Evolutionary conservation across 2,888 invertebrate species (phyloP), one percentile per base, ranked within the genome.

Genomic region (Epistrophe grossulariae): DNA sequence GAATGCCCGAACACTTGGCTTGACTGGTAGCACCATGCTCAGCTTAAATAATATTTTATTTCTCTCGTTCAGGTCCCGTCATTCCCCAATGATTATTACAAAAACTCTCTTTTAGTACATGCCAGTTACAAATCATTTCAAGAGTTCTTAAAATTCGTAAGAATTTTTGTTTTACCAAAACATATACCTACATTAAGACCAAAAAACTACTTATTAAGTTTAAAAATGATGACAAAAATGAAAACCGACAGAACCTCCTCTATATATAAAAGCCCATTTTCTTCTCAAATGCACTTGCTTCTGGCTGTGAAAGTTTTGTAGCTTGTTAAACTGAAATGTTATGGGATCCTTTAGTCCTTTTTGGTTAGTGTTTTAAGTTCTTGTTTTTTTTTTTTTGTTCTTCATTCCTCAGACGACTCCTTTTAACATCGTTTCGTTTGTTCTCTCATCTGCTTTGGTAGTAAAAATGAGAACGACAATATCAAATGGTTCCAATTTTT

Each of bases 221-320:
- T 48, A 70, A 24, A 28, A 55, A 55, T 28, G 15, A 55, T 19
- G 2, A 64, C 62, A 74, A 43, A 77, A 81, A 73, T 70, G 64
- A 74, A 79, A 71, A 48, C 43, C 35, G 43, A 50, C 31, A 45
- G 52, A 83, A 76, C 52, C 70, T 52, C 70, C 15, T 11, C 43
- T 13, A 11, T 40, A 64, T 66, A n/a, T n/a, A n/a, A 52, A 64
- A 79, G 48, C 50, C 71, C 73, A 82, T 87, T 87, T 87, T 87
- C 85, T 78, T 43, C 74, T 76, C 82, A 82, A 82, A 82, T 82
- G 82, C 85, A 87, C 79, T 82, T 48, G 82, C 79, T 82, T 82
- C 85, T 87, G 85, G 74, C 78, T 82, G 82, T 82, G 85, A 87
- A 82, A 79, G 85, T 87, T 87, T 74, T 87, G 78, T 79, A 74